A percentile compares a stretch with the other conserved stretches of the same genome.
Conservation (phyloP, 2,113 vertebrate species). For the Gymnobelideus leadbeateri region DNA sequence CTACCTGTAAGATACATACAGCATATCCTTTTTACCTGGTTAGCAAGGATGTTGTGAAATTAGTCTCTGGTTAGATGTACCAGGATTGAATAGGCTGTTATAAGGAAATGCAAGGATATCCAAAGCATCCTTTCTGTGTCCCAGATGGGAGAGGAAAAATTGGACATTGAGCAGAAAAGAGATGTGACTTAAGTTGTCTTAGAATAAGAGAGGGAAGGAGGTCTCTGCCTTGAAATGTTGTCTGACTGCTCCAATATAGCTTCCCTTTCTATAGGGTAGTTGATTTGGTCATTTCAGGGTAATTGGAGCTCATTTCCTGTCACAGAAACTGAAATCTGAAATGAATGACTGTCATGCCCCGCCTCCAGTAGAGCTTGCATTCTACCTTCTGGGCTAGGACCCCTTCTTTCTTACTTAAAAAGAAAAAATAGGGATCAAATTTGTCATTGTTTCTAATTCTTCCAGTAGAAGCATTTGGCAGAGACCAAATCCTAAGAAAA, state of each 20-base stretch:
- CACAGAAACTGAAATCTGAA: not conserved
- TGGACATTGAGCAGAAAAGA: not conserved
- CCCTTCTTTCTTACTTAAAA: not conserved
- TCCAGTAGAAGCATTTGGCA: not conserved
- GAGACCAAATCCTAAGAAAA: not conserved
- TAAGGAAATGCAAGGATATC: not conserved
- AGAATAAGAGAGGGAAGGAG: not conserved
- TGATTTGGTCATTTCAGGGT: not conserved
- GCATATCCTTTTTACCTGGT: not conserved
- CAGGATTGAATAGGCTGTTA: not conserved
- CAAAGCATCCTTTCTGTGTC: not conserved
- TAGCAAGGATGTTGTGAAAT: not conserved
- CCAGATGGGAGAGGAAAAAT: not conserved
- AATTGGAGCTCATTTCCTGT: not conserved
- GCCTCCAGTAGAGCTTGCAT: not conserved
- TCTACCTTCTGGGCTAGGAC: not conserved
- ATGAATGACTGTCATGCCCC: not conserved
- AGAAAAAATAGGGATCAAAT: not conserved
- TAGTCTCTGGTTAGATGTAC: not conserved
- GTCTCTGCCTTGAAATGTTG: not conserved
- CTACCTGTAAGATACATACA: not conserved
- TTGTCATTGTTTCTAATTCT: not conserved
- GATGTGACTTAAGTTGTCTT: not conserved
- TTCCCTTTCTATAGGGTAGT: not conserved
- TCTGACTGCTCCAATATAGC: not conserved